These are phyloP conservation scores for Cuculus canorus DNA, from an alignment of 2,797 vertebrate species.

Conservation along the genomic window DNA sequence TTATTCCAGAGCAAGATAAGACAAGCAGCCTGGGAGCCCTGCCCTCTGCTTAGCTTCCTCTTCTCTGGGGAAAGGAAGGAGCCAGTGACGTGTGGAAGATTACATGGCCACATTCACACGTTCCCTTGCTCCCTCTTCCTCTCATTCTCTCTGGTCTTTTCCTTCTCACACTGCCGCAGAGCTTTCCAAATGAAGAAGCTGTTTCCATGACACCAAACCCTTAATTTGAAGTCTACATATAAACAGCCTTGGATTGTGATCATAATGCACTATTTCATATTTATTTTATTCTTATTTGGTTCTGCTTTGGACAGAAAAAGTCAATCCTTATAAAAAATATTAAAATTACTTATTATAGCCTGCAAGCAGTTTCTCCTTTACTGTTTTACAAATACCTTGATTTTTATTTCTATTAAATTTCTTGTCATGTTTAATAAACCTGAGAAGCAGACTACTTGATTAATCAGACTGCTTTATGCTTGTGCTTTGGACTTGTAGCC, in stretches of 20 bases:
- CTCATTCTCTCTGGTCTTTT: neutral
- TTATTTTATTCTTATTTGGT: constrained; percentile 51
- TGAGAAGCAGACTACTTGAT: constrained; percentile 48
- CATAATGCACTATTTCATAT: constrained; percentile 62
- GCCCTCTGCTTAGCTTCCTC: neutral
- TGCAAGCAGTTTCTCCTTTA: constrained; percentile 24
- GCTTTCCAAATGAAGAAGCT: constrained; percentile 79
- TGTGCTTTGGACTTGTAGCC: constrained; percentile 28
- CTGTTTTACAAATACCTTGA: constrained; percentile 52
- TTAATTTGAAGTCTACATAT: constrained; percentile 77
- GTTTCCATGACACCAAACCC: constrained; percentile 81
- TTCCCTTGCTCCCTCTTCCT: neutral
- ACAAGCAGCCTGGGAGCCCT: neutral
- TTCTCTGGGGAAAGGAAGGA: neutral
- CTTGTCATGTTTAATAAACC: constrained; percentile 70
- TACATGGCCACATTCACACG: neutral
- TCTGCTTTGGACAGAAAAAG: constrained; percentile 28
- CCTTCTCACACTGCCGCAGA: constrained; percentile 64
- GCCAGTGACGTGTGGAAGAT: neutral
- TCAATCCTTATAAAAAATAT: neutral
- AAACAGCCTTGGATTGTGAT: constrained; percentile 66
- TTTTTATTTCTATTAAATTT: constrained; percentile 64
- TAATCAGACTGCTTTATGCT: constrained; percentile 57
- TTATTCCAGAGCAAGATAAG: neutral
- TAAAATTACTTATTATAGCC: constrained; percentile 36